phyloP scores from a whole-genome alignment of 2,797 vertebrate genomes.

The Myotis daubentonii region DNA sequence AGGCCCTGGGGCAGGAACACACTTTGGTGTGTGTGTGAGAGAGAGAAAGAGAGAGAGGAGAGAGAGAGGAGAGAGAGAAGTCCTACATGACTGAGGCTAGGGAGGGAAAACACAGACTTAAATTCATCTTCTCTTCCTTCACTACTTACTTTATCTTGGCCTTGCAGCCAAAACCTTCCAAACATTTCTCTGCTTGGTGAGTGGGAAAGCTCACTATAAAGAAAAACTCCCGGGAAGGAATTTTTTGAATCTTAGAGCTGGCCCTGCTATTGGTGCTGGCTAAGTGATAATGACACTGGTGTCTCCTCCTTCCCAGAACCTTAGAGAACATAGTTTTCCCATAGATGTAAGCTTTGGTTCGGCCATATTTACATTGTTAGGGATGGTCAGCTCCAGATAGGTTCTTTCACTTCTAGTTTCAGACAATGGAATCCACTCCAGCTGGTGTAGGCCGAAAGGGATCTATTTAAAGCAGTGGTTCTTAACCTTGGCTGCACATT shows the following conservation, averaged over 20 bases:
- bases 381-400: not conserved
- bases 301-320: not conserved
- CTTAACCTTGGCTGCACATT: too few relatives aligned
- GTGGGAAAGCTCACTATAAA: not conserved
- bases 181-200: not conserved
- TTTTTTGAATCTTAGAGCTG: not conserved
- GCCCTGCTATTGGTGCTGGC: not conserved
- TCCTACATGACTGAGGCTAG: not conserved
- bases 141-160: not conserved
- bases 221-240: not conserved
- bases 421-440: not conserved
- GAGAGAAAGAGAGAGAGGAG: not conserved
- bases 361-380: not conserved
- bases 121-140: not conserved
- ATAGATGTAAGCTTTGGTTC: not conserved
- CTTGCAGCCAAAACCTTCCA: not conserved
- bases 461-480: not conserved
- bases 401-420: not conserved
- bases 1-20: not conserved
- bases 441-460: not conserved
- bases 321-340: not conserved
- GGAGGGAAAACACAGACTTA: accelerated
- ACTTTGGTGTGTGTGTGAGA: not conserved
- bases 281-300: not conserved
- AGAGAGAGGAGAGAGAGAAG: too few relatives aligned